These are phyloP conservation scores for Allophyes oxyacanthae DNA, from an alignment of 2,888 invertebrate genomes.

Conservation along the genomic window DNA sequence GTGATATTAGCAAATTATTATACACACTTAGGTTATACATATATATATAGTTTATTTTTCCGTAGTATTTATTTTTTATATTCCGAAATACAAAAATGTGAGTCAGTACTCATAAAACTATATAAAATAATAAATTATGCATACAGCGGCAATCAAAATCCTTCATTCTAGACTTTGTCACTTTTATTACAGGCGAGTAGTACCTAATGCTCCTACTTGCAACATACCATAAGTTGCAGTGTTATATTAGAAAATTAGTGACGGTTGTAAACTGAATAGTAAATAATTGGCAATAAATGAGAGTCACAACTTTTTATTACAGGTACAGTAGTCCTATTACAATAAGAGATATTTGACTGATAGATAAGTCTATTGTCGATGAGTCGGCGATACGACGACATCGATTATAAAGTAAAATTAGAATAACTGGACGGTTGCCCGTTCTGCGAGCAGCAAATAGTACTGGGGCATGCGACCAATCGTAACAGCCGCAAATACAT, in stretches of 20 bases:
- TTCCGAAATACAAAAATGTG: too few species aligned
- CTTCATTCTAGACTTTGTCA: constrained; percentile 23
- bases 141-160: constrained; percentile 17
- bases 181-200: constrained; percentile 32
- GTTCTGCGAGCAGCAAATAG: constrained; percentile 85
- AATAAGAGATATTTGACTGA: constrained; percentile 66
- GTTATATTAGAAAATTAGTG: constrained; percentile 25
- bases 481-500: constrained; percentile 85
- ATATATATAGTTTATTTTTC: too few species aligned
- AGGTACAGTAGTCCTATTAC: background rate
- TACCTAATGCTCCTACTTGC: constrained; percentile 28
- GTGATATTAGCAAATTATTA: too few species aligned
- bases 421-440: constrained; percentile 89
- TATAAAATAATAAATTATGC: constrained; percentile 12
- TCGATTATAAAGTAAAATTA: constrained; percentile 89
- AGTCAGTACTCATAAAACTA: too few species aligned
- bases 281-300: constrained; percentile 23
- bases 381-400: constrained; percentile 83
- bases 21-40: too few species aligned
- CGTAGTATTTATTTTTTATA: too few species aligned
- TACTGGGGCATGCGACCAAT: constrained; percentile 89
- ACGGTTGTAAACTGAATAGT: constrained; percentile 11
- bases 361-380: constrained; percentile 81
- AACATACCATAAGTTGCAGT: constrained; percentile 14
- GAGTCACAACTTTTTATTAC: constrained; percentile 8